Evolutionary conservation across 2,888 invertebrate species (phyloP).

Genomic region (Plagodis pulveraria): DNA sequence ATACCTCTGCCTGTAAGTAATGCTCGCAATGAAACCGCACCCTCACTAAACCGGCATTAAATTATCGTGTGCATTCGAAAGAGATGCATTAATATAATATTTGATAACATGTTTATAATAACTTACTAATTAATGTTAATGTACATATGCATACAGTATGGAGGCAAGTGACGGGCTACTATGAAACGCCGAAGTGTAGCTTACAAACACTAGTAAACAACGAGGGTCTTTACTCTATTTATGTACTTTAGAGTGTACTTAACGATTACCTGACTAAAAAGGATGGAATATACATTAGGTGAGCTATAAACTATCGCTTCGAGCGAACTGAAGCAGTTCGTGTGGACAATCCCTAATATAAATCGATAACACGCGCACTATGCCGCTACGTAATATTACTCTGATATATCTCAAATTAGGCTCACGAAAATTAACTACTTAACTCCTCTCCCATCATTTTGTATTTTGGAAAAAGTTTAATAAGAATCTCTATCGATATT

Average conservation of each 20-base stretch:
- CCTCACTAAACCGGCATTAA: constrained; percentile 58
- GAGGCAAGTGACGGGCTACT: constrained; percentile 72
- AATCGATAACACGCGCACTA: constrained; percentile 61
- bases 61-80: constrained; percentile 71
- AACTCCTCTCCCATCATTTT: constrained; percentile 41
- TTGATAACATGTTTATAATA: constrained; percentile 54
- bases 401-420: constrained; percentile 55
- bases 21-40: constrained; percentile 51
- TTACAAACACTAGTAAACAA: constrained; percentile 75
- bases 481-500: constrained; percentile 34
- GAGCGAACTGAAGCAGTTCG: constrained; percentile 45
- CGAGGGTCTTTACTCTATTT: constrained; percentile 68
- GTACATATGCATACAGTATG: constrained; percentile 74
- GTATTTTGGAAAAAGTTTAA: constrained; percentile 32
- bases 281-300: constrained; percentile 85
- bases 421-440: constrained; percentile 41
- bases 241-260: constrained; percentile 80
- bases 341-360: constrained; percentile 62
- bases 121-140: constrained; percentile 68
- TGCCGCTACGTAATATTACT: constrained; percentile 58
- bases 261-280: constrained; percentile 73
- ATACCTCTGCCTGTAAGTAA: constrained; percentile 6
- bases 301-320: constrained; percentile 69
- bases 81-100: constrained; percentile 42
- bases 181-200: constrained; percentile 65